Evolutionary conservation across 2,888 invertebrate genomes (phyloP).

Genomic region (Drosophila trichaetosa): DNA sequence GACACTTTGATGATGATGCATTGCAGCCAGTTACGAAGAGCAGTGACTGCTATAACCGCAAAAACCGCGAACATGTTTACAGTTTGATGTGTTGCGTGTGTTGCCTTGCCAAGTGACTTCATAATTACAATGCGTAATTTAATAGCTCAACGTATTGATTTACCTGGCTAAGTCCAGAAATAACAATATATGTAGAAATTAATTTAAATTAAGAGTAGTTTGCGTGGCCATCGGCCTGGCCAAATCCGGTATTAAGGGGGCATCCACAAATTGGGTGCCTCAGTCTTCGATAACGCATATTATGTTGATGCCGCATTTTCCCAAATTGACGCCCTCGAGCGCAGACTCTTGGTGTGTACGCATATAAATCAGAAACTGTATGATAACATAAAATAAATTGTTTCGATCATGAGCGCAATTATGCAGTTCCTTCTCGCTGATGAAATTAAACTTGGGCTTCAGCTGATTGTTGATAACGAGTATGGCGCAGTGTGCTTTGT

Average conservation of each 20-base stretch:
- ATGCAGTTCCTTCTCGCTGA: constrained; percentile 87
- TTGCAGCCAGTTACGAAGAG: constrained; percentile 27
- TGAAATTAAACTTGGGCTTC: constrained; percentile 85
- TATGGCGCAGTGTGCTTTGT: constrained; percentile 84
- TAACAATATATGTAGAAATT: constrained; percentile 23
- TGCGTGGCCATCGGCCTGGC: constrained; percentile 25
- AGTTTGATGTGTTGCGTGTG: constrained; percentile 32
- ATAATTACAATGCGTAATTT: constrained; percentile 74
- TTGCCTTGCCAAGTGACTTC: constrained; percentile 57
- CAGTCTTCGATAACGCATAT: constrained; percentile 90
- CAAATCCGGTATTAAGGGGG: constrained; percentile 27
- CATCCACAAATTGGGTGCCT: constrained; percentile 15
- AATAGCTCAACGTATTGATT: constrained; percentile 48
- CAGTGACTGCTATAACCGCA: constrained; percentile 48
- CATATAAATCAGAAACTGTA: constrained; percentile 92
- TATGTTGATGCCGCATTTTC: constrained; percentile 93
- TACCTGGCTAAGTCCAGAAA: background rate
- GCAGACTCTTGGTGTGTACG: constrained; percentile 90
- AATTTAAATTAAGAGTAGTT: constrained; percentile 16
- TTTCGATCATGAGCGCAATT: constrained; percentile 92
- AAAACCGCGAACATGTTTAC: constrained; percentile 60
- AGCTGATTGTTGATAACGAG: constrained; percentile 81
- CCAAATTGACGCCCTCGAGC: constrained; percentile 91
- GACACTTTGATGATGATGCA: constrained; percentile 58
- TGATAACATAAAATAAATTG: constrained; percentile 94